Evolutionary conservation across 2,113 vertebrate species (phyloP).

Genomic region (Gambusia holbrooki): DNA sequence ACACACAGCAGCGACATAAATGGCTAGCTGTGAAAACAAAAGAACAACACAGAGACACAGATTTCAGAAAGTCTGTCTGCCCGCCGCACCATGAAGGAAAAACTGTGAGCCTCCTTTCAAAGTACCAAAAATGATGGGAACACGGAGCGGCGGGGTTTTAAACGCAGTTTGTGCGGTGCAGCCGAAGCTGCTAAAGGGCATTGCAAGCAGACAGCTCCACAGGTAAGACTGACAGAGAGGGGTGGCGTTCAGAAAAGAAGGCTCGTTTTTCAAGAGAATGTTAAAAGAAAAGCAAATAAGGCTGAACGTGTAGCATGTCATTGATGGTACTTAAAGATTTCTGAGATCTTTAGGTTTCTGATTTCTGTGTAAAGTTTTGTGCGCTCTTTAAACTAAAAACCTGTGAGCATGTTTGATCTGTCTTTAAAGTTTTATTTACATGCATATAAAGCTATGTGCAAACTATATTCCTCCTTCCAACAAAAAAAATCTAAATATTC

Average conservation of each 20-base stretch:
- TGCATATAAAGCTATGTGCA: no score
- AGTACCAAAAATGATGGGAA: conserved; percentile 62
- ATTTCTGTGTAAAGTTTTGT: neutral
- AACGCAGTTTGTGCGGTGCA: conserved; percentile 27
- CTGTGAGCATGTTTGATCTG: neutral
- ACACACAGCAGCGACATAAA: neutral
- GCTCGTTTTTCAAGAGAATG: no score
- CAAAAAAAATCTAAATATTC: no score
- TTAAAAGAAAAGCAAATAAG: no score
- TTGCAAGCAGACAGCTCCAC: conserved; percentile 57
- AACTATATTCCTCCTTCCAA: neutral
- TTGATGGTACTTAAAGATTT: neutral
- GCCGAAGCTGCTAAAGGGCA: conserved; percentile 38
- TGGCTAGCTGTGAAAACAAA: neutral
- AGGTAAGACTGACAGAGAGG: conserved; percentile 57
- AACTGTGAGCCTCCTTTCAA: neutral
- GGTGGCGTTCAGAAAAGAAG: no score
- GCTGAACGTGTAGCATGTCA: no score
- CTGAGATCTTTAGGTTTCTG: neutral
- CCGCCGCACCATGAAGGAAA: conserved; percentile 5
- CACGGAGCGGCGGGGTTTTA: conserved; percentile 29
- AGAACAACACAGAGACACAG: neutral
- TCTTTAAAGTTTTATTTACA: no score
- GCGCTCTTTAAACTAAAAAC: neutral
- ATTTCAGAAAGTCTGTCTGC: neutral